These are phyloP conservation scores for Callocephalon fimbriatum DNA, from an alignment of 2,113 vertebrate genomes.

Conservation along the genomic window DNA sequence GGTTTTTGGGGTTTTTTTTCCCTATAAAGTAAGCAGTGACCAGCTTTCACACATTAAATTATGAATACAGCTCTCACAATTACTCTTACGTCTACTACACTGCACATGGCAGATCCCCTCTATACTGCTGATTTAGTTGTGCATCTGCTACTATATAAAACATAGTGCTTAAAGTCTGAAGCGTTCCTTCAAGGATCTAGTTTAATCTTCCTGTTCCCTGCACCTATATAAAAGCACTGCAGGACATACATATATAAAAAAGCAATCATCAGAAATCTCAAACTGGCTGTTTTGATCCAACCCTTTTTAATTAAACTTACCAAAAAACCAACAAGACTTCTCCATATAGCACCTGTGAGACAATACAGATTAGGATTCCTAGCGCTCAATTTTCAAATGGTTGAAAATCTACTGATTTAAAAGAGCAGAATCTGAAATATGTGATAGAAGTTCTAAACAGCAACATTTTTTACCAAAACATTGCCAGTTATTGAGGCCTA, in stretches of 20 bases:
- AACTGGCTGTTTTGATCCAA: background rate
- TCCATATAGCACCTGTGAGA: background rate
- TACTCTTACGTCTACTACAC: background rate
- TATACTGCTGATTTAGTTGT: background rate
- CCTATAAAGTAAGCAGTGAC: background rate
- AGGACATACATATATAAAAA: background rate
- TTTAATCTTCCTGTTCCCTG: background rate
- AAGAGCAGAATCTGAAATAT: background rate
- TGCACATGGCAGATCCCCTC: background rate
- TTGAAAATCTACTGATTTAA: background rate
- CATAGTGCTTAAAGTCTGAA: background rate
- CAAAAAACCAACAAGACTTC: background rate
- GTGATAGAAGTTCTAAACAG: background rate
- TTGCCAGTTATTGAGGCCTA: fast-evolving
- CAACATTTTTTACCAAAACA: background rate
- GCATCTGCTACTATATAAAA: background rate
- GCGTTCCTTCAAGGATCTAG: background rate
- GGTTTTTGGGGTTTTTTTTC: background rate
- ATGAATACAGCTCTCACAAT: background rate
- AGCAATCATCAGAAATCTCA: background rate
- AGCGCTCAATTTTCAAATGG: background rate
- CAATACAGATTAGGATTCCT: background rate
- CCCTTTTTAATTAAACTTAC: background rate
- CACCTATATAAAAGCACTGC: background rate
- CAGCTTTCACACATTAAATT: background rate